These are phyloP conservation scores for Peromyscus leucopus DNA, from an alignment of 2,113 vertebrate genomes.

Conservation along the genomic window DNA sequence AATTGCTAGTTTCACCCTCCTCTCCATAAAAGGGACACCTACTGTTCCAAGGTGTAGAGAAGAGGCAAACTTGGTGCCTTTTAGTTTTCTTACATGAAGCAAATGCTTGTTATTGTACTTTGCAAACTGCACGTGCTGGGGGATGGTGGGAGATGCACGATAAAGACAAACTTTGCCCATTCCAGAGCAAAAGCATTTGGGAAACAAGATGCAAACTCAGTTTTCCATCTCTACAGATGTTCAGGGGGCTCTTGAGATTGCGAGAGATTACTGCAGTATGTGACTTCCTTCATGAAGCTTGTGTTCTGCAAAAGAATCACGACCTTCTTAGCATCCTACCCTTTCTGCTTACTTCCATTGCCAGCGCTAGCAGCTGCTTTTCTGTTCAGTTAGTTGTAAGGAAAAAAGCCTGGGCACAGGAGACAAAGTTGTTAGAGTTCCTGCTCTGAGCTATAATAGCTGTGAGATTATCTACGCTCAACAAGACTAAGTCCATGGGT, in stretches of 20 bases:
- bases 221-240: constrained; percentile 4
- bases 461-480: not conserved
- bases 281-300: constrained; percentile 36
- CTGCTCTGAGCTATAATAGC: constrained; percentile 2
- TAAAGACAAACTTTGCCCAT: not conserved
- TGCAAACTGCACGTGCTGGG: not conserved
- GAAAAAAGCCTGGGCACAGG: not conserved
- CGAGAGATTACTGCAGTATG: not conserved
- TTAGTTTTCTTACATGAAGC: constrained; percentile 26
- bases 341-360: constrained; percentile 32
- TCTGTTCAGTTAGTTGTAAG: not conserved
- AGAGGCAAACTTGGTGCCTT: constrained; percentile 14
- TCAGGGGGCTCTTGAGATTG: not conserved
- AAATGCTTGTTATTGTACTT: constrained; percentile 37
- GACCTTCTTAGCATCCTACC: not conserved
- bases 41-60: constrained; percentile 31
- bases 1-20: constrained; percentile 56
- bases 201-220: constrained; percentile 5
- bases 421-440: not conserved
- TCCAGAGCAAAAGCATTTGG: not conserved
- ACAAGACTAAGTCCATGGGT: not conserved
- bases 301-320: constrained; percentile 39
- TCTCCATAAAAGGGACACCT: constrained; percentile 43
- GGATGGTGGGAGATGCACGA: not conserved
- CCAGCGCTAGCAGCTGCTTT: not conserved